phyloP scores from a whole-genome alignment of 2,113 vertebrate genomes.

The Nanorana parkeri region DNA sequence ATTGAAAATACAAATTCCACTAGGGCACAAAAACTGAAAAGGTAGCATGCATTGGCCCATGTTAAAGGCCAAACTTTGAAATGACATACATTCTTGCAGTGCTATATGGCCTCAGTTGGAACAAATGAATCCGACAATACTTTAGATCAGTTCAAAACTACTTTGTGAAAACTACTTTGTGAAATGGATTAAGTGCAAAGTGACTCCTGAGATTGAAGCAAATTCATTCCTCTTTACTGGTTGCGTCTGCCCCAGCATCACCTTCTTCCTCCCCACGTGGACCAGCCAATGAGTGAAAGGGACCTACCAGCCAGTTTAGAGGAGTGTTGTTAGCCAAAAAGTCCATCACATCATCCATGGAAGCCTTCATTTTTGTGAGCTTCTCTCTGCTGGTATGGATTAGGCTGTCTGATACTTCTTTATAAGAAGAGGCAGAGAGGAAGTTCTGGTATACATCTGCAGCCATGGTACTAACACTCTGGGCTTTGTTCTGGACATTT shows the following conservation, averaged over 20 bases:
- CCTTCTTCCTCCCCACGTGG: slow-evolving; percentile 64
- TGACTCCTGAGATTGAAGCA: background rate
- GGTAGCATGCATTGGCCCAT: too few relatives aligned
- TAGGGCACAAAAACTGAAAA: background rate
- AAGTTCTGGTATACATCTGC: slow-evolving; percentile 77
- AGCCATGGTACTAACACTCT: slow-evolving; percentile 72
- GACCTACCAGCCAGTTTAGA: slow-evolving; percentile 87
- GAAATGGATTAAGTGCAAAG: background rate
- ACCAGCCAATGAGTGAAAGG: slow-evolving; percentile 71
- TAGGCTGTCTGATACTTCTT: slow-evolving; percentile 78
- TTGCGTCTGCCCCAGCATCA: slow-evolving; percentile 63
- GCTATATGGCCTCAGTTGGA: background rate
- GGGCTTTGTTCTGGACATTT: slow-evolving; percentile 79
- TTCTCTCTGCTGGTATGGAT: slow-evolving; percentile 79
- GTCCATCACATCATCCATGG: slow-evolving; percentile 80
- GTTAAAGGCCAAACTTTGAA: too few relatives aligned
- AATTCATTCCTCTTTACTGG: slow-evolving; percentile 61
- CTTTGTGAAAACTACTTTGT: too few relatives aligned
- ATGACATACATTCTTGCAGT: too few relatives aligned
- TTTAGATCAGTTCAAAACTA: background rate
- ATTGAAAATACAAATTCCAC: background rate
- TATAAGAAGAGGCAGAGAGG: slow-evolving; percentile 67
- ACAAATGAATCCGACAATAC: background rate
- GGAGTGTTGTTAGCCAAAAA: slow-evolving; percentile 87
- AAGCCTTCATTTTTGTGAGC: slow-evolving; percentile 77